Evolutionary conservation across 2,888 invertebrate genomes (phyloP), one percentile per base, ranked within the genome.

Genomic region (Spatulosminthurus flaviceps): DNA sequence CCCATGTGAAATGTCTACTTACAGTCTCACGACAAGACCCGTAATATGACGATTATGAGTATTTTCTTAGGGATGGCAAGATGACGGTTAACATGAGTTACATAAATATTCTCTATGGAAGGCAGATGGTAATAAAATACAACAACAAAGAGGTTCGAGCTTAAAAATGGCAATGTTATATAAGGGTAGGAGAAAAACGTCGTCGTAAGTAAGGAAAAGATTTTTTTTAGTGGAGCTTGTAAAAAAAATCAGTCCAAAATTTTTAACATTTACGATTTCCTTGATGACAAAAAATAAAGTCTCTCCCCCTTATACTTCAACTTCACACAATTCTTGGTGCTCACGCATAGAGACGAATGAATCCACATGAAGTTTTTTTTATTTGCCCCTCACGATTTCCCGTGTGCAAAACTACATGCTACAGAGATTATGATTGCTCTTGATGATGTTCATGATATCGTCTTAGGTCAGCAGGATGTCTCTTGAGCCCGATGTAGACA

Each of bases 351-450:
- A 34, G 34, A 34, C 41, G 51, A 51, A 16, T 2, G 19, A 19
- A 28, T 51, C 70, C 29, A 21, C 26, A 76, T 28, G 29, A 29
- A 41, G 34, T 11, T 76, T 78, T n/a, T n/a, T 80, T 78, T 78
- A 75, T 78, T 78, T 78, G 66, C 75, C 71, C 75, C 81, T 79
- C 81, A 81, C 81, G 81, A 81, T 81, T 79, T 79, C 81, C 70
- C 77, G 81, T 81, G 66, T 66, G 78, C 66, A 71, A 64, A 74
- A 80, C 72, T 64, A 61, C 16, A 61, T 29, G 61, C 21, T 60
- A 41, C 22, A 29, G 41, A 72, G 79, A 76, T 78, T 79, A 71
- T 79, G 81, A 79, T 79, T 76, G 67, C 77, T 67, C 78, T 70
- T 79, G 67, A 66, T 81, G 76, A 79, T 66, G 75, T n/a, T 75